Conservation (phyloP, 2,888 invertebrate genomes). For the Steinernema hermaphroditum region DNA sequence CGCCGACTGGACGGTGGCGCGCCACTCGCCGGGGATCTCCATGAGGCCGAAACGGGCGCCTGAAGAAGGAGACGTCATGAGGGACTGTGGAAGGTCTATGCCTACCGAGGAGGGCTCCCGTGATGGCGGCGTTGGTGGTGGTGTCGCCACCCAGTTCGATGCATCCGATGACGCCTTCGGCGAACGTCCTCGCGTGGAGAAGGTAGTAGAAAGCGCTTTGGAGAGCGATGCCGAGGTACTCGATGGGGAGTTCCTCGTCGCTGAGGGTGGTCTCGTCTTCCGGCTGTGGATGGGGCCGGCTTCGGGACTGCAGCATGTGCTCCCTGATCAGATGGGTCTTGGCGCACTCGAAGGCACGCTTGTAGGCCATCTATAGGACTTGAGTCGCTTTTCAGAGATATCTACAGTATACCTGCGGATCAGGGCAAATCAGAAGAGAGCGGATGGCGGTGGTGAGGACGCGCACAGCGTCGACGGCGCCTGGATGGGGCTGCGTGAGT, state of each 20-base stretch:
- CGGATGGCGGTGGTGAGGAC: constrained; percentile 34
- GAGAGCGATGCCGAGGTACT: constrained; percentile 37
- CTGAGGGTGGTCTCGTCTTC: constrained; percentile 32
- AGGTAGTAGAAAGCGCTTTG: constrained; percentile 38
- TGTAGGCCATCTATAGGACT: background rate
- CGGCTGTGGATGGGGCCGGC: constrained; percentile 34
- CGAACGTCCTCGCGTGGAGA: constrained; percentile 31
- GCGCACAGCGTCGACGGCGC: constrained; percentile 34
- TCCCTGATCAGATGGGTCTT: constrained; percentile 32
- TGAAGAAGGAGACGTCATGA: background rate
- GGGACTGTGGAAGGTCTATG: background rate
- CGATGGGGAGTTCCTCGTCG: constrained; percentile 35
- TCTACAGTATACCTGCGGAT: constrained; percentile 30
- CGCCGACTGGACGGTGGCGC: constrained; percentile 32
- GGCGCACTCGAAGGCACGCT: constrained; percentile 28
- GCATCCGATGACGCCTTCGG: constrained; percentile 34
- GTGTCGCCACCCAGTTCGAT: constrained; percentile 37
- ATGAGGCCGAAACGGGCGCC: constrained; percentile 35
- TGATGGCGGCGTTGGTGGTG: constrained; percentile 36
- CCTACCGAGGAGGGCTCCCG: constrained; percentile 34
- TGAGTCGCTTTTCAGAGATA: background rate
- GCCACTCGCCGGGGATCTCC: constrained; percentile 34
- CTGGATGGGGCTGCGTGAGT: constrained; percentile 36
- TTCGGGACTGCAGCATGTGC: constrained; percentile 30
- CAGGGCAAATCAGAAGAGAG: constrained; percentile 31